phyloP scores from a whole-genome alignment of 1,140 invertebrate genomes.

The Homalodisca vitripennis region DNA sequence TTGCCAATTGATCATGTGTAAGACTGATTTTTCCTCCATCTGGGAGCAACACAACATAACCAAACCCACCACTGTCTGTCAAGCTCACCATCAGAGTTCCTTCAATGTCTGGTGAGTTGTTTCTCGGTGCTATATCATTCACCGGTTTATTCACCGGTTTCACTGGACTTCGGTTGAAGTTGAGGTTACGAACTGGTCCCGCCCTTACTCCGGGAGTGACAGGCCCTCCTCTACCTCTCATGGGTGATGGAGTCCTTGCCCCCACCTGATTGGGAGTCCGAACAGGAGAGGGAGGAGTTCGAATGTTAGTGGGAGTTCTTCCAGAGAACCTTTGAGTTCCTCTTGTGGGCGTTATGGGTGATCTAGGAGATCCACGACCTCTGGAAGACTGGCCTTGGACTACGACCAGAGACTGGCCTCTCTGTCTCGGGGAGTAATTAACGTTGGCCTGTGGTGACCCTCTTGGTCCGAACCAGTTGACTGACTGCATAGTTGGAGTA shows the following conservation, averaged over 20 bases:
- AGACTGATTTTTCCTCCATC: conserved; percentile 27
- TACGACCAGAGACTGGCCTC: neutral
- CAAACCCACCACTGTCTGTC: conserved; percentile 25
- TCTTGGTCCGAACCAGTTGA: conserved; percentile 12
- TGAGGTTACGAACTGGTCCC: conserved; percentile 12
- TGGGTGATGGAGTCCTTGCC: neutral
- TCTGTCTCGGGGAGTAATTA: conserved; percentile 12
- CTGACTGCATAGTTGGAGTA: conserved; percentile 17
- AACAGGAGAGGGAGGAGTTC: neutral
- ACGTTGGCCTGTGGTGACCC: neutral
- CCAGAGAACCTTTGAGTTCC: neutral
- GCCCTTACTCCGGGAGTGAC: neutral
- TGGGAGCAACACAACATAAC: conserved; percentile 14
- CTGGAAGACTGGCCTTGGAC: neutral
- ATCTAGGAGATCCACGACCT: neutral
- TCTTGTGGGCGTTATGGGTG: neutral
- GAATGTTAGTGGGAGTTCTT: neutral
- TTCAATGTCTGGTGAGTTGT: conserved; percentile 14
- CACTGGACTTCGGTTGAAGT: conserved; percentile 9
- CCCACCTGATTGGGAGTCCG: neutral
- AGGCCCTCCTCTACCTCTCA: neutral
- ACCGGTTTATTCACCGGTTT: neutral
- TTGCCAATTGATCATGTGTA: conserved; percentile 14
- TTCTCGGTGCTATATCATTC: neutral
- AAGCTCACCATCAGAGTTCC: conserved; percentile 3